Conservation (phyloP, 2,797 vertebrate genomes). For the Leuciscus waleckii region DNA sequence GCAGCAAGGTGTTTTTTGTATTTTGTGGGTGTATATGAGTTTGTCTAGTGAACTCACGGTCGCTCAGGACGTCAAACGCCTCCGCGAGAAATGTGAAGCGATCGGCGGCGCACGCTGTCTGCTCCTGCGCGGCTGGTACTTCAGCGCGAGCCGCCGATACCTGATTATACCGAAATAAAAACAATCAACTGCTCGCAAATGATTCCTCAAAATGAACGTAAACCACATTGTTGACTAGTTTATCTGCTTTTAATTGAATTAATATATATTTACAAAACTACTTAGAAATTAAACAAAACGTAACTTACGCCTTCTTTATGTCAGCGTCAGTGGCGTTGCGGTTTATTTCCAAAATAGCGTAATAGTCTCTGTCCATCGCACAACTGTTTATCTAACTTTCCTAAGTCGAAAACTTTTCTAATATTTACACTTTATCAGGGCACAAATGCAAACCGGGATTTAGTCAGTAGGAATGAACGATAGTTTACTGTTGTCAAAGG, state of each 20-base stretch:
- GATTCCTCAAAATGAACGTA: not conserved
- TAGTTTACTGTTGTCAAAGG: conserved; percentile 36
- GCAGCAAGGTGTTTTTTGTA: not conserved
- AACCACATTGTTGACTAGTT: not conserved
- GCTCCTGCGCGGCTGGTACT: conserved; percentile 83
- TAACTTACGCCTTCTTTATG: conserved; percentile 88
- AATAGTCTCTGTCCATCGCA: conserved; percentile 87
- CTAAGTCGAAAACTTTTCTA: no score
- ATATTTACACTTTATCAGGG: not conserved
- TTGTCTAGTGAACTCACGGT: conserved; percentile 81
- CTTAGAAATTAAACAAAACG: not conserved
- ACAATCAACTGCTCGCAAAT: not conserved
- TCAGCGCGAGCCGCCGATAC: conserved; percentile 87
- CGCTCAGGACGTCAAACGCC: conserved; percentile 93
- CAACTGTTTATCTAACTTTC: not conserved
- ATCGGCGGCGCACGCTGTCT: conserved; percentile 68
- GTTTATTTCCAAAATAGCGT: conserved; percentile 83
- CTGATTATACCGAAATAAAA: conserved; percentile 67
- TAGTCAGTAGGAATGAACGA: not conserved
- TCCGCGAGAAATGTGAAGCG: conserved; percentile 86
- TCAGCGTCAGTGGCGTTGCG: conserved; percentile 80
- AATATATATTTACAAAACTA: not conserved
- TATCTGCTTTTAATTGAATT: not conserved
- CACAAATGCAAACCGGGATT: not conserved
- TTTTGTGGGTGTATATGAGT: not conserved